Conservation (phyloP, 2,113 vertebrate genomes). For the Zosterops pallidus region DNA sequence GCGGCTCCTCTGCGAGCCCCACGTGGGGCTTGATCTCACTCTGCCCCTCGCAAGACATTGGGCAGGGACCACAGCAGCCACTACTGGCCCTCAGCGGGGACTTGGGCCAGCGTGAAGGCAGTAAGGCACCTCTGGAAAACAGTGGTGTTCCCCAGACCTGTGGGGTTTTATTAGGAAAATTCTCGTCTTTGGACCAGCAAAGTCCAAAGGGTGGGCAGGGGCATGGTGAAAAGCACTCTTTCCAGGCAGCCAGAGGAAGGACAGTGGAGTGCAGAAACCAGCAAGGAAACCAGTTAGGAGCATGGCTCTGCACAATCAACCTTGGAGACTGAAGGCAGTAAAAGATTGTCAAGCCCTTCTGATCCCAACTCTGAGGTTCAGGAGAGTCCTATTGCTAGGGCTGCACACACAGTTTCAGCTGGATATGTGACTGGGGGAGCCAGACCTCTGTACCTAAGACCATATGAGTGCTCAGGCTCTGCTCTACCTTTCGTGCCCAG, state of each 20-base stretch:
- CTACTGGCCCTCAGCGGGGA: not conserved
- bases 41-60: not conserved
- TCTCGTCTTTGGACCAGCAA: not conserved
- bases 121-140: not conserved
- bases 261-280: not conserved
- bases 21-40: not conserved
- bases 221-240: not conserved
- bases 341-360: fast-evolving
- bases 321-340: not conserved
- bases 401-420: not conserved
- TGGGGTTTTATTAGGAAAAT: not conserved
- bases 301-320: not conserved
- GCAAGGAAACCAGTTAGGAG: not conserved
- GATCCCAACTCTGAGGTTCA: not conserved
- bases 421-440: fast-evolving
- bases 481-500: not conserved
- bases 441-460: not conserved
- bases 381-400: not conserved
- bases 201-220: not conserved
- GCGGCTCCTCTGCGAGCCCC: not conserved
- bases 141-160: not conserved
- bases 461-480: not conserved
- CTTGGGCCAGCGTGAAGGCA: not conserved
- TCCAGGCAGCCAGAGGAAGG: not conserved
- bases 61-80: not conserved